Evolutionary conservation across 2,797 vertebrate species (phyloP), one percentile per base, ranked within the genome.

Genomic region (Vultur gryphus): DNA sequence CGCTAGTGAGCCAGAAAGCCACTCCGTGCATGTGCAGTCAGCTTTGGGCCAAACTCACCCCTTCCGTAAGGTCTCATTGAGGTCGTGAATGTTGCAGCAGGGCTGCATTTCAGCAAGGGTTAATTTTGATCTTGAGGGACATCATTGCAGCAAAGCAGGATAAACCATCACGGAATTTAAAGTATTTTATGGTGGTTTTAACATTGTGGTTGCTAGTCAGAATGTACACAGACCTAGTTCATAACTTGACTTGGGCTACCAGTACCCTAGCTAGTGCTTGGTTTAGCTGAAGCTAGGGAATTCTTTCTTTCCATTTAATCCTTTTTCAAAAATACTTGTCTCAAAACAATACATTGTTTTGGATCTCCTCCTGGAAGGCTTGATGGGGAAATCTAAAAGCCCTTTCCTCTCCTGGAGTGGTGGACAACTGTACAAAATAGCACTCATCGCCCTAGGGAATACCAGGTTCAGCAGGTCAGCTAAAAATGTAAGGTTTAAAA

Each of bases 31-130:
- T 4, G 16, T 51, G 49, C 58, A 17, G 46, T 46, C 46, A 66
- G 35, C 67, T 46, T 23, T 24, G 59, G 55, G 49, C 67, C 46
- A 77, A 48, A 33, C 7, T 49, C 28, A 29, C 11, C 57, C 51
- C 46, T 61, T 73, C 25, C 0, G 0, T n/a, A 31, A 52, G 15
- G 39, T 14, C 52, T 51, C 39, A 31, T 7, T 6, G 4, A 3
- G 7, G 5, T 48, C 13, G 2, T 28, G 35, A 29, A 13, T 1
- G 1, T 43, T 64, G 41, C 46, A 59, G 51, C 35, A 51, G 57
- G 29, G 46, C 64, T 70, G 46, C 2, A 3, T 54, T 94, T 65
- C 79, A 66, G 51, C 48, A 58, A 17, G 33, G 49, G 59, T 81
- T 92, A 44, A 25, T 49, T 67, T 28, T 70, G 65, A 59, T 77